Evolutionary conservation across 2,797 vertebrate genomes (phyloP), one percentile per base, ranked within the genome.

Genomic region (Hemibagrus guttatus): DNA sequence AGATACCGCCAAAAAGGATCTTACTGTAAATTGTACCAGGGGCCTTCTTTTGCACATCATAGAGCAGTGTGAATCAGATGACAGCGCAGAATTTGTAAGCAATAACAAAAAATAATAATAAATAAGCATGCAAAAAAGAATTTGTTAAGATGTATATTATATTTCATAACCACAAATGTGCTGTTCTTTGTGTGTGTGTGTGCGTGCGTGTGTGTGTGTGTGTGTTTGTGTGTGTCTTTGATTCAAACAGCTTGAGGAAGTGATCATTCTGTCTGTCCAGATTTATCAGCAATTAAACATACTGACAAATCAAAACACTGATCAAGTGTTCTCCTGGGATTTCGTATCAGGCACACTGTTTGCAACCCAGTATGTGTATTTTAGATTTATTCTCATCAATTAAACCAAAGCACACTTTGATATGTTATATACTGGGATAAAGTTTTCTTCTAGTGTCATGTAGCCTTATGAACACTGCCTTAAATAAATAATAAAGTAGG

Each of bases 281-380:
- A 92, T 96, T 66, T 90, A 92, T 79, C 7, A 3, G n/a, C 3
- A 0, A 1, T 0, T 94, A 64, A 81, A 91, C 42, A 0, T 69
- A 1, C 90, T 54, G 0, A 89, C 63, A 68, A 1, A 21, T 2
- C 26, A 52, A 82, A 3, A 2, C n/a, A 6, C 9, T 0, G 0
- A 7, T 31, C 0, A 23, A 2, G 0, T 23, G 4, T 52, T 7
- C 23, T 91, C 35, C 59, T 92, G 16, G 86, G 0, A 23, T 2
- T 81, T 93, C 58, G 75, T 88, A 81, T 72, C 84, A 35, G 94
- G 93, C 86, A 92, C 84, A 56, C 39, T 96, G 74, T 94, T 94
- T 88, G 89, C 92, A 76, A 85, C 3, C 83, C 92, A 26, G 96
- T 96, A 83, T 31, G 91, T 91, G 7, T 28, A 46, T 19, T 71